A percentile compares a stretch with the other conserved stretches of the same genome.
Evolutionary conservation across 2,797 vertebrate genomes (phyloP).

Genomic region (Phrynocephalus vlangalii): DNA sequence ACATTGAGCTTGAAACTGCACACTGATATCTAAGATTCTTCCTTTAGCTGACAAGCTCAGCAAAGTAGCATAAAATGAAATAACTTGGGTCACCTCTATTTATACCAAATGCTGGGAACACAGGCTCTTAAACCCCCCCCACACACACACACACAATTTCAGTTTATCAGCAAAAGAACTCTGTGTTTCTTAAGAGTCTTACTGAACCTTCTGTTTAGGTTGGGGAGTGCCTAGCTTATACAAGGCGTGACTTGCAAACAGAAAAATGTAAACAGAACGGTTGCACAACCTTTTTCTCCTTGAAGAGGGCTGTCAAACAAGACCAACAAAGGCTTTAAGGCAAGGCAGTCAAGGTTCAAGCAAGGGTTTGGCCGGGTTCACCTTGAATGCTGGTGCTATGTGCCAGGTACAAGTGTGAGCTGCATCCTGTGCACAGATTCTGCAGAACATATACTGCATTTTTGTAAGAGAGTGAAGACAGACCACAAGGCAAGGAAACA

Average conservation of each 20-base stretch:
- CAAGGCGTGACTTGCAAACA: constrained; percentile 59
- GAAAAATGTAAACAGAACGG: constrained; percentile 52
- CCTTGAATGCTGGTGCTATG: neutral
- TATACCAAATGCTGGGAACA: neutral
- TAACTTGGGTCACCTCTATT: neutral
- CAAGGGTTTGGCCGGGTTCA: neutral
- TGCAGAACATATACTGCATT: neutral
- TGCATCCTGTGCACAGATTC: neutral
- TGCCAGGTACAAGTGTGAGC: neutral
- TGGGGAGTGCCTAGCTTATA: constrained; percentile 48
- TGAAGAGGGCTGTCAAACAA: constrained; percentile 39
- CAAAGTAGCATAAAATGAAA: neutral
- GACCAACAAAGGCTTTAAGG: neutral
- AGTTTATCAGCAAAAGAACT: constrained; percentile 26
- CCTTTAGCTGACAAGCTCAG: neutral
- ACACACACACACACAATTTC: neutral
- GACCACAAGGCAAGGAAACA: neutral
- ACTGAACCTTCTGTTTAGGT: constrained; percentile 44
- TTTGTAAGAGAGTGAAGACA: neutral
- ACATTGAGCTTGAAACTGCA: neutral
- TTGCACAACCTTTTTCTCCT: constrained; percentile 41
- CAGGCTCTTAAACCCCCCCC: no score
- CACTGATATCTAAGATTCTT: neutral
- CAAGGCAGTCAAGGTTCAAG: constrained; percentile 43
- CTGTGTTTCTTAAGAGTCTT: constrained; percentile 22